Conservation (phyloP, 1,140 invertebrate genomes). For the Papilio xuthus region DNA sequence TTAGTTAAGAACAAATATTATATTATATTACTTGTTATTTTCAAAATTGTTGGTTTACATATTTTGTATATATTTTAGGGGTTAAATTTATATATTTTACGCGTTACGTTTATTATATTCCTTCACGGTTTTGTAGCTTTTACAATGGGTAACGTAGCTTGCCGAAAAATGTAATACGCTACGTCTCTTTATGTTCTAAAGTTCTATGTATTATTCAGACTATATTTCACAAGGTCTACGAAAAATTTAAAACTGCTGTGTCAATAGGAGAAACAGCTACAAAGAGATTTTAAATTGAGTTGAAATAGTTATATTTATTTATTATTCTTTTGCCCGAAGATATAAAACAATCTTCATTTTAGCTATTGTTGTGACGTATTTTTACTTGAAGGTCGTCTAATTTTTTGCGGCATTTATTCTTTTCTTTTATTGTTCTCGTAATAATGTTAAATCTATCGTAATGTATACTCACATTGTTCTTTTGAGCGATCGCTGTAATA, state of each 20-base stretch:
- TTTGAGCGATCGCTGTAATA: background rate
- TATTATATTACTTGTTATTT: too few relatives aligned
- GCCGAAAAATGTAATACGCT: background rate
- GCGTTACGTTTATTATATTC: conserved; percentile 9
- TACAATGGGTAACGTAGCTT: background rate
- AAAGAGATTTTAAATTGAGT: background rate
- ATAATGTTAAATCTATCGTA: conserved; percentile 17
- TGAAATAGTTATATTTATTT: background rate
- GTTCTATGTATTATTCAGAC: background rate
- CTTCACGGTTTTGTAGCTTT: conserved; percentile 13
- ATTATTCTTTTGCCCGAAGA: background rate
- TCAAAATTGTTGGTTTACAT: too few relatives aligned
- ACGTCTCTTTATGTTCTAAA: background rate
- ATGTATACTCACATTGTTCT: background rate
- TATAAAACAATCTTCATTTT: background rate
- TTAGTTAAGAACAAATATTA: too few relatives aligned
- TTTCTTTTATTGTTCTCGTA: background rate
- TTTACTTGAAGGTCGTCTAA: background rate
- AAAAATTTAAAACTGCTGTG: background rate
- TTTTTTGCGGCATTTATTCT: background rate
- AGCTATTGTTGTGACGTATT: background rate
- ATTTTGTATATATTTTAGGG: background rate
- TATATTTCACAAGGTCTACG: conserved; percentile 18
- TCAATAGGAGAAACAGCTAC: background rate
- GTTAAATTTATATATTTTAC: background rate